Evolutionary conservation across 1,140 invertebrate genomes (phyloP).

Genomic region (Eueides isabella): DNA sequence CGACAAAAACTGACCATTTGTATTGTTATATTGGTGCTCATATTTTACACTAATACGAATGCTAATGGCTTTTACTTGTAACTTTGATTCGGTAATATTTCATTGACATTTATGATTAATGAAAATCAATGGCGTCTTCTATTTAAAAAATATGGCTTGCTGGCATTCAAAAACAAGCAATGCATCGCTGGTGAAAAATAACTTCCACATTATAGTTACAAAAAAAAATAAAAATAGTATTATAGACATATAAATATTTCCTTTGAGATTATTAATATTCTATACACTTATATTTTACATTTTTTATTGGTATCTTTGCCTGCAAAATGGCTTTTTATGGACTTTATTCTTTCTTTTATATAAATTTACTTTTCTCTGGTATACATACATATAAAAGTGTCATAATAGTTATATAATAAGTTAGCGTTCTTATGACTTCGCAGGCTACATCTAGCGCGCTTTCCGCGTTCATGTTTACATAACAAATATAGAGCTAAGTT

Average conservation of each 20-base stretch:
- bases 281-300: neutral
- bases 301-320: neutral
- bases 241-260: neutral
- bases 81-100: conserved; percentile 51
- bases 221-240: neutral
- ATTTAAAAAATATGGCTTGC: conserved; percentile 38
- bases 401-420: conserved; percentile 80
- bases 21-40: conserved; percentile 43
- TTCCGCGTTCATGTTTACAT: conserved; percentile 50
- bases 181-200: neutral
- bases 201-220: neutral
- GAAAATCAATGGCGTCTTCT: conserved; percentile 48
- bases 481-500: conserved; percentile 56
- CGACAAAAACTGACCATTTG: conserved; percentile 48
- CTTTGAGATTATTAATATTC: neutral
- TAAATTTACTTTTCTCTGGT: conserved; percentile 75
- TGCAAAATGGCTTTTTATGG: conserved; percentile 10
- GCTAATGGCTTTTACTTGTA: conserved; percentile 59
- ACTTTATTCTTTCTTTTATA: conserved; percentile 34
- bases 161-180: neutral
- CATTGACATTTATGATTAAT: conserved; percentile 65
- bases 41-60: conserved; percentile 52
- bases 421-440: conserved; percentile 74
- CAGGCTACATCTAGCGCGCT: conserved; percentile 70
- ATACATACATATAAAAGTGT: conserved; percentile 75